phyloP scores from a whole-genome alignment of 92 coral and sea anemone genomes.

The Micromussa lordhowensis region DNA sequence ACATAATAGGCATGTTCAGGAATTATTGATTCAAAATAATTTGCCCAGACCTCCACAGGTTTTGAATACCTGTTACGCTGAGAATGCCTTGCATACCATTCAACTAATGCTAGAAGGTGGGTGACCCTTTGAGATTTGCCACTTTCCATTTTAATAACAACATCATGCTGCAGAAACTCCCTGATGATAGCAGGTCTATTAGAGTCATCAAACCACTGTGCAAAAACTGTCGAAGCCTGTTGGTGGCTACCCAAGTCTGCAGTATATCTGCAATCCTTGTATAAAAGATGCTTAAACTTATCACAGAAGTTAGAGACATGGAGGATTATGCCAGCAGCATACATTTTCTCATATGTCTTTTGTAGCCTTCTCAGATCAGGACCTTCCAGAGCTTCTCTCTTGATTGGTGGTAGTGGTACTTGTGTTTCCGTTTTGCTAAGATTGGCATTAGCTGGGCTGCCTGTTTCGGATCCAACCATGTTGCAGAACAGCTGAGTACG shows the following conservation, averaged over 20 bases:
- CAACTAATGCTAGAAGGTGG: constrained; percentile 59
- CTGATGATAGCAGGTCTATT: constrained; percentile 54
- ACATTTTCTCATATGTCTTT: constrained; percentile 40
- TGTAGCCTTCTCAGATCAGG: constrained; percentile 23
- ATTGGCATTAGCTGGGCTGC: constrained; percentile 20
- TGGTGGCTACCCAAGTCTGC: constrained; percentile 18
- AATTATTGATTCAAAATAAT: constrained; percentile 5
- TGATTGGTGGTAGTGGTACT: constrained; percentile 41
- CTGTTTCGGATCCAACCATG: constrained; percentile 34
- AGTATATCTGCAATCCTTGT: constrained; percentile 29
- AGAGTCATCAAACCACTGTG: constrained; percentile 54
- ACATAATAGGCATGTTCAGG: constrained; percentile 42
- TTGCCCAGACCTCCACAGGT: constrained; percentile 54
- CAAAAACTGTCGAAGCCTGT: constrained; percentile 51
- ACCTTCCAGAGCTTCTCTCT: constrained; percentile 27
- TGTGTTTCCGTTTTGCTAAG: constrained; percentile 17
- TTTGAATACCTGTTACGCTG: constrained; percentile 36
- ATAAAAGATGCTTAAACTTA: constrained; percentile 41
- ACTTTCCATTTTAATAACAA: constrained; percentile 30
- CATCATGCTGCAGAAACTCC: constrained; percentile 47
- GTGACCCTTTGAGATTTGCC: constrained; percentile 41
- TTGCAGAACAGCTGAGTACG: constrained; percentile 1
- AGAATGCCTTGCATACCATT: constrained; percentile 53
- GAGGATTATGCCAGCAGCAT: constrained; percentile 22
- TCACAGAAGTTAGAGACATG: constrained; percentile 48